A percentile compares a stretch with the other conserved stretches of the same genome.
phyloP scores from a whole-genome alignment of 2,888 invertebrate genomes.

The Lottia gigantea region DNA sequence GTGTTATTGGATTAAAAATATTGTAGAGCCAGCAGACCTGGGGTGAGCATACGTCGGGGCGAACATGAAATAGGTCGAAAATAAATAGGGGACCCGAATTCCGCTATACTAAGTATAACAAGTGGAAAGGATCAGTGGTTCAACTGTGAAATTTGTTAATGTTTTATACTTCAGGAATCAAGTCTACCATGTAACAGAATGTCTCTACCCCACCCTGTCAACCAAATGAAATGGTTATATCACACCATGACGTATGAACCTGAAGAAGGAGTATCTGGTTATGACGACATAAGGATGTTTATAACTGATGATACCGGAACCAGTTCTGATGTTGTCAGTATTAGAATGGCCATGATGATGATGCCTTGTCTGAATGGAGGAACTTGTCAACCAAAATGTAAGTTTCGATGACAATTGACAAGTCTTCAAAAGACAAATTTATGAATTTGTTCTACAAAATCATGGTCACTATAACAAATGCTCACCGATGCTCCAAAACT shows the following conservation, averaged over 20 bases:
- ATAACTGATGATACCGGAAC: constrained; percentile 22
- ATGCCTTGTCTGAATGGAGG: constrained; percentile 31
- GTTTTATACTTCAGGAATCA: not conserved
- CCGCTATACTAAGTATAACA: too few relatives aligned
- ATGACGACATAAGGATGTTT: constrained; percentile 28
- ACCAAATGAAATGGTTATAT: constrained; percentile 25
- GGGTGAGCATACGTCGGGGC: too few relatives aligned
- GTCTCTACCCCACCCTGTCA: constrained; percentile 17
- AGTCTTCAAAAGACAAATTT: too few relatives aligned
- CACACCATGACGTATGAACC: constrained; percentile 24
- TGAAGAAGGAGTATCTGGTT: constrained; percentile 23
- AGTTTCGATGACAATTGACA: not conserved
- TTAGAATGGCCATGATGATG: constrained; percentile 29
- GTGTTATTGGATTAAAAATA: too few relatives aligned
- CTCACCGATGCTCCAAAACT: too few relatives aligned
- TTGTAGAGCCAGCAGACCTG: too few relatives aligned
- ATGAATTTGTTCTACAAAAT: too few relatives aligned
- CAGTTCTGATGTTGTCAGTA: constrained; percentile 31
- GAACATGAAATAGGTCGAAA: too few relatives aligned
- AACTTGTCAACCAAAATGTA: constrained; percentile 17
- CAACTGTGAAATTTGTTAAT: too few relatives aligned
- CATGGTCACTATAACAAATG: too few relatives aligned
- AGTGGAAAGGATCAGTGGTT: too few relatives aligned
- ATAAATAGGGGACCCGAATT: too few relatives aligned
- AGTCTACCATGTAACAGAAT: constrained; percentile 22